phyloP scores from a whole-genome alignment of 2,888 invertebrate species.

The Dicycla oo region DNA sequence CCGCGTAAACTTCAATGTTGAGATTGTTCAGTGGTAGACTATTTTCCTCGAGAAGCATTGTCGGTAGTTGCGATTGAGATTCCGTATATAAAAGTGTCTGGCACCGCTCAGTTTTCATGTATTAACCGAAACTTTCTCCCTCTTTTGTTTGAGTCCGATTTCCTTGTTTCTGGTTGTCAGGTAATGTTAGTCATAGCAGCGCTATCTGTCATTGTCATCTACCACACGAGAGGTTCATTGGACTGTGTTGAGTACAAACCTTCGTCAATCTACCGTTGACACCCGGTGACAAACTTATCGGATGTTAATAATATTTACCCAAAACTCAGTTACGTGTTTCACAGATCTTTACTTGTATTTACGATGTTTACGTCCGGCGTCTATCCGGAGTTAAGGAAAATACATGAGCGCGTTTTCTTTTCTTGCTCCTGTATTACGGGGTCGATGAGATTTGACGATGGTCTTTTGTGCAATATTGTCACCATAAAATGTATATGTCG shows the following conservation, averaged over 20 bases:
- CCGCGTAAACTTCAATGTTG: constrained; percentile 48
- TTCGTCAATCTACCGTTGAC: constrained; percentile 62
- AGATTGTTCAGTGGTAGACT: constrained; percentile 27
- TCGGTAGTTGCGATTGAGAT: constrained; percentile 13
- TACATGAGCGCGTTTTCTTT: constrained; percentile 22
- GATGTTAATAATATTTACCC: constrained; percentile 48
- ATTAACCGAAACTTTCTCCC: background rate
- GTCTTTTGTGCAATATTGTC: constrained; percentile 12
- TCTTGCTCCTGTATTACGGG: constrained; percentile 1
- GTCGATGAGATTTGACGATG: constrained; percentile 11
- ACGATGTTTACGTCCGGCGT: constrained; percentile 23
- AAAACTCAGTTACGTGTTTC: constrained; percentile 48
- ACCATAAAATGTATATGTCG: background rate
- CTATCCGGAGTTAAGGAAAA: constrained; percentile 21
- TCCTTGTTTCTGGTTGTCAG: constrained; percentile 22
- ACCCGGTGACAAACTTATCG: constrained; percentile 56
- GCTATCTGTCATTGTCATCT: constrained; percentile 47
- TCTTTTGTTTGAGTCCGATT: constrained; percentile 30
- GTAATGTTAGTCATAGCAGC: constrained; percentile 36
- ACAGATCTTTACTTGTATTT: constrained; percentile 43
- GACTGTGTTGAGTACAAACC: constrained; percentile 46
- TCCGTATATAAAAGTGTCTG: constrained; percentile 18
- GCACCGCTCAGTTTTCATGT: background rate
- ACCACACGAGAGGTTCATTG: constrained; percentile 33
- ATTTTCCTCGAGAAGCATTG: constrained; percentile 37